A percentile compares a stretch with the other conserved stretches of the same genome.
Conservation (phyloP, 1,140 invertebrate genomes). For the Saxidomus purpurata region DNA sequence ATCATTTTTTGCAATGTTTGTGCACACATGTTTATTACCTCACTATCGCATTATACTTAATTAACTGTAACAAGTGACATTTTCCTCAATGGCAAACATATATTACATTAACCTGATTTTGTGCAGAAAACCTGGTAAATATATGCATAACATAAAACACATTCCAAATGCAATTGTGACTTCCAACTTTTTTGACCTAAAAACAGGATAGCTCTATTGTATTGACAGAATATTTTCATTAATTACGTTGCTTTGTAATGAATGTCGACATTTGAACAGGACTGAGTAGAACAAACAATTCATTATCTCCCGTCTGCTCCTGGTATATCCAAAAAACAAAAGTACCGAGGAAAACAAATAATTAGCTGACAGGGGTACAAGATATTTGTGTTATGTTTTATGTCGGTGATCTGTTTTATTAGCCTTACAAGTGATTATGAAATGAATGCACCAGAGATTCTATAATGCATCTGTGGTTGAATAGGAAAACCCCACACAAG, state of each 20-base stretch:
- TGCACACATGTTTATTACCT: too few relatives aligned
- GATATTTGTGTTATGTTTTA: slow-evolving; percentile 8
- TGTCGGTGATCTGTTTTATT: slow-evolving; percentile 18
- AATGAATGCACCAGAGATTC: background rate
- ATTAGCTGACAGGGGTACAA: background rate
- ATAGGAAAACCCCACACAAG: background rate
- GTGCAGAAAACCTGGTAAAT: too few relatives aligned
- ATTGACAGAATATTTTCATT: background rate
- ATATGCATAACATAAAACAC: background rate
- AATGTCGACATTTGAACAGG: slow-evolving; percentile 6
- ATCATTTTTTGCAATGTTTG: too few relatives aligned
- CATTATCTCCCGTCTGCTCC: background rate
- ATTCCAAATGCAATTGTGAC: background rate
- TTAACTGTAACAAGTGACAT: too few relatives aligned
- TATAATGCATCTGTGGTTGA: background rate
- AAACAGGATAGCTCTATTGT: background rate
- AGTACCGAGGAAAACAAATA: background rate
- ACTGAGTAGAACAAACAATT: background rate
- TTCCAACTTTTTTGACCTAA: background rate
- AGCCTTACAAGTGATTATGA: slow-evolving; percentile 13
- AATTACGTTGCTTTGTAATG: background rate
- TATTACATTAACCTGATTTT: too few relatives aligned
- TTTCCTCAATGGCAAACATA: too few relatives aligned
- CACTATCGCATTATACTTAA: too few relatives aligned
- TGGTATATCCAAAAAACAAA: background rate